Evolutionary conservation across 2,888 invertebrate genomes (phyloP), one percentile per base, ranked within the genome.

Genomic region (Sceliomorpha sp.): DNA sequence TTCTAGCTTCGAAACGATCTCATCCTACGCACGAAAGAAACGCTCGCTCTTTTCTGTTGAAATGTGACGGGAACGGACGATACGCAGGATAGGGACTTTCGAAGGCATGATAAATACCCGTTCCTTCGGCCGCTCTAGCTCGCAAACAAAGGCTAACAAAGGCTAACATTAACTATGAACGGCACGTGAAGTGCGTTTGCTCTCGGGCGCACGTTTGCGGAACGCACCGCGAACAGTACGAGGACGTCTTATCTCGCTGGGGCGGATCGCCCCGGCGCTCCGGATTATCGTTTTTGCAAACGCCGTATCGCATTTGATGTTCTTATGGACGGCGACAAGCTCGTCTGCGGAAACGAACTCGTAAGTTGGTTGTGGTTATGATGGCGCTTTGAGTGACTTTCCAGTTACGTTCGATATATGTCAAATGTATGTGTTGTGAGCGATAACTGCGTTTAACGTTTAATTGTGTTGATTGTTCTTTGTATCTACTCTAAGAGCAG

Each of bases 201-300:
- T 60, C 51, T 72, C 70, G 72, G 64, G 74, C 73, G 74, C 73
- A 71, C 73, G 75, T 76, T 72, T 73, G 58, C 50, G 24, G 34
- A 31, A 71, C 66, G 72, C 73, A 70, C 55, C 71, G 63, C 67
- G 62, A 68, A 44, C 64, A 68, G 60, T 71, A 72, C 70, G 71
- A 9, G 73, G 72, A 58, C 77, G 68, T 76, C 82, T 84, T 84
- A 85, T 86, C 83, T 79, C 70, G 27, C 72, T 79, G 83, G 82
- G 84, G 82, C 79, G 84, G 80, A 83, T 81, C 82, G 77, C 73
- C 75, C 68, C 75, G 20, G 72, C 73, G 77, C 68, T 56, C 72
- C 76, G 76, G 76, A 83, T 83, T 83, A 84, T 82, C 78, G 72
- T 71, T 60, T 59, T 63, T 70, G 66, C 44, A n/a, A 58, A 47